Percentiles rank a stretch among this genome's conserved stretches.
These are phyloP conservation scores for Zaprionus camerounensis DNA, from an alignment of 1,140 invertebrate genomes.

Conservation along the genomic window DNA sequence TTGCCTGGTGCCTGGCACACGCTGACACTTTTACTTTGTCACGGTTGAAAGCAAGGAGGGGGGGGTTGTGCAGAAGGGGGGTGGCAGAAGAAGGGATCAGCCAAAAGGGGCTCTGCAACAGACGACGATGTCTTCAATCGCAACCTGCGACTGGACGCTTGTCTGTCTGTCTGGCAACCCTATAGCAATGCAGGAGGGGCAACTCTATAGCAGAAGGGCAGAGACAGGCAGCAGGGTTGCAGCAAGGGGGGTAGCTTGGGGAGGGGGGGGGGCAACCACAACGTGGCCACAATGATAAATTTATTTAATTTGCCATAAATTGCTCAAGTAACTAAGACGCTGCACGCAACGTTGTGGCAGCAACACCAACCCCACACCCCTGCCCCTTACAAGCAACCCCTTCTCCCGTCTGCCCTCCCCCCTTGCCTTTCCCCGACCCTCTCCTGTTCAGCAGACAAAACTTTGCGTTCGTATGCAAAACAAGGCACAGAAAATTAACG, in stretches of 20 bases:
- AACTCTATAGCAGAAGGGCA: no score
- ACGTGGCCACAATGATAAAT: conserved; percentile 74
- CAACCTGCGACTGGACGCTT: conserved; percentile 4
- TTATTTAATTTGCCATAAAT: conserved; percentile 83
- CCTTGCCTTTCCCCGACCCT: no score
- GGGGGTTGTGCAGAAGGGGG: no score
- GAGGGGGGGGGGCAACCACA: background rate
- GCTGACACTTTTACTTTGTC: conserved; percentile 81
- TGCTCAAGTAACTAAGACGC: conserved; percentile 78
- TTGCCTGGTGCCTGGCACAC: conserved; percentile 70
- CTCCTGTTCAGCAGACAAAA: conserved; percentile 42
- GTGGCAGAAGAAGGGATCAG: no score
- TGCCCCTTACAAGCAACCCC: background rate
- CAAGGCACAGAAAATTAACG: conserved; percentile 80
- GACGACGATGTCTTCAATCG: background rate
- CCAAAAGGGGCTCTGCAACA: no score
- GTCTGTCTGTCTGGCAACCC: conserved; percentile 5
- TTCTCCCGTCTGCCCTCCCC: background rate
- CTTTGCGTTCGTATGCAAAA: conserved; percentile 73
- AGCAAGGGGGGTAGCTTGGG: no score
- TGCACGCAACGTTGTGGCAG: conserved; percentile 71
- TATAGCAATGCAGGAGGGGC: background rate
- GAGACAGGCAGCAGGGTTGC: background rate
- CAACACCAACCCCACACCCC: conserved; percentile 20
- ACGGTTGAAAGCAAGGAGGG: background rate